Base-by-base conservation (phyloP, 2,888 invertebrate species). In the Tridacna crocea region DNA sequence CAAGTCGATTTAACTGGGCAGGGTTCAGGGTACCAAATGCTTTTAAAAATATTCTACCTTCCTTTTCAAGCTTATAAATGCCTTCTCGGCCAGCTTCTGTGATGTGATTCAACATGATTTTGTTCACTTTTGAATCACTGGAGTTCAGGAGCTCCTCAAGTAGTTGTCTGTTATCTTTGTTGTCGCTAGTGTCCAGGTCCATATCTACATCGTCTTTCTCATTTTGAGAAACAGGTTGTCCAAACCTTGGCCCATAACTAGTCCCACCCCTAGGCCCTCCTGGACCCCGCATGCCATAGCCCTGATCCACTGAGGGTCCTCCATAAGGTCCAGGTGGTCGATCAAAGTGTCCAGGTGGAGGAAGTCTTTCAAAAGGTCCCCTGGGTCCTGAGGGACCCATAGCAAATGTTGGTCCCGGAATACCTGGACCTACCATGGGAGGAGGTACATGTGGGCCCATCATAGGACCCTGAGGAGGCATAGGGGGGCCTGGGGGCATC, bases 21-120 rank as follows among this genome's bases (percentile, higher is more conserved):
- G 87, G 84, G 58, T 87, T 84, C 77, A 84, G 70, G 19, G 77
- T 79, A 26, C 60, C 72, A 76, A 80, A 84, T 47, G 82, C 75
- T 48, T 75, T 72, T n/a, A 83, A 48, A 63, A 87, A 82, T 24
- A 78, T 48, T 73, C 75, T 81, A 15, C 83, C 86, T 73, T 83
- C 86, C n/a, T 36, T 27, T 48, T 77, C 83, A 26, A 86, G 79
- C 19, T 86, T 68, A 72, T 61, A 74, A 19, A 86, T 36, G 36
- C 82, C 74, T 22, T 80, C 73, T 72, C 63, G 82, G 15, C 79
- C 83, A 65, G 79, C 76, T 17, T 82, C 66, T 61, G 79, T 79
- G 12, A 86, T 79, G 55, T 84, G 77, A 70, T 77, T 80, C 24
- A 86, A 72, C 79, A 86, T 82, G n/a, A 82, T 78, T 75, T 86